Evolutionary conservation across 2,113 vertebrate genomes (phyloP), one percentile per base, ranked within the genome.

Genomic region (Tinamus guttatus): DNA sequence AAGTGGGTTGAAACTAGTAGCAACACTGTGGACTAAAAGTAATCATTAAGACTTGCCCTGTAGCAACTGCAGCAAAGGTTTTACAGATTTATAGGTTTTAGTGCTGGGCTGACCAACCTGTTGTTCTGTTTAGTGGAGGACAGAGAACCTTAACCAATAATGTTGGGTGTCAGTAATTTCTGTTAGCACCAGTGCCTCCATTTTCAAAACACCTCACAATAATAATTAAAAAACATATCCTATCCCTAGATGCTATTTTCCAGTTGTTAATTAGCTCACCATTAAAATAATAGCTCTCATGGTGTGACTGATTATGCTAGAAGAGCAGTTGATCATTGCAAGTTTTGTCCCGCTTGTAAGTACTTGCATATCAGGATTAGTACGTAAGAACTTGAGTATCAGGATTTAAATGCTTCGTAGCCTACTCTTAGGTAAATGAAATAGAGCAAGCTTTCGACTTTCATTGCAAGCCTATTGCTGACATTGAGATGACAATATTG

Each of bases 1-100:
- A 90, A 96, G 90, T 92, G 83, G 58, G 49, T 94, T 93, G 88
- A 93, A 94, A 93, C 73, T 87, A 81, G 84, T 67, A 89, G 62
- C 85, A 90, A 90, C n/a, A 19, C 41, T 32, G 85, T 58, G 83
- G 83, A 43, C 56, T 84, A 90, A 87, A 91, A 71, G 20, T 22
- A 94, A 79, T 81, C 38, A 51, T 85, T 86, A 69, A 45, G 77
- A 92, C 54, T 60, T 40, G 62, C 43, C 34, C 13, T 8, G 24
- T 84, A 45, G 84, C 7, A 7, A 32, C 19, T 0, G 2, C 69
- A 28, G 47, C 8, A 8, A 79, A n/a, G 70, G 73, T 90, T 79
- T 81, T 77, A 81, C 76, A 84, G 65, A 41, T 73, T 43, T 81
- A 41, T 81, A 49, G 60, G 30, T 83, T 94, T 96, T 81, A 85